Evolutionary conservation across 2,113 vertebrate genomes (phyloP).

Genomic region (Amblyornis subalaris): DNA sequence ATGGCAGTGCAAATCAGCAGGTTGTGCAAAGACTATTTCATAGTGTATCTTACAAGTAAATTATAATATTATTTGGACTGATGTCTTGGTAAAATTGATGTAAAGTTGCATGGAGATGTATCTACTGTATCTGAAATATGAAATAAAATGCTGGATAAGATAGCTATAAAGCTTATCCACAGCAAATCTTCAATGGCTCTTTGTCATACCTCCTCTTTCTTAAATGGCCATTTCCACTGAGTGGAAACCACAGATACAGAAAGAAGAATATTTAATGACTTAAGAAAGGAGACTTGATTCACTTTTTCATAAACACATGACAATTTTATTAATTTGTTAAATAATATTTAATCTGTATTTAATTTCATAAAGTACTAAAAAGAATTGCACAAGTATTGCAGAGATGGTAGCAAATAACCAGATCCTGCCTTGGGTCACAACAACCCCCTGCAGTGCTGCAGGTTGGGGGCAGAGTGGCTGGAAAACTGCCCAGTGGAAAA

Average conservation of each 20-base stretch:
- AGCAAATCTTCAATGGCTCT: not conserved
- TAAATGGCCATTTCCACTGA: not conserved
- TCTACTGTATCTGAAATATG: not conserved
- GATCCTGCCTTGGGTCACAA: not conserved
- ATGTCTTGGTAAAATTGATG: not conserved
- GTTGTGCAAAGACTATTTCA: not conserved
- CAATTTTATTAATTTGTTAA: not conserved
- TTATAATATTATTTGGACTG: not conserved
- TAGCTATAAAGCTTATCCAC: not conserved
- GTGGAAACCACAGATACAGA: not conserved
- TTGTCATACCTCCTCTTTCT: not conserved
- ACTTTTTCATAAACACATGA: accelerated
- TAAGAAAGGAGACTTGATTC: not conserved
- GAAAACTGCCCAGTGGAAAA: not conserved
- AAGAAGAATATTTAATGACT: not conserved
- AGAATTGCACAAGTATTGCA: not conserved
- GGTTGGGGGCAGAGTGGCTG: no score
- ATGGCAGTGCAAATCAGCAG: not conserved
- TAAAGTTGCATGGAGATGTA: not conserved
- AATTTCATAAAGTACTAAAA: not conserved
- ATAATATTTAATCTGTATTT: not conserved
- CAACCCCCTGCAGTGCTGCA: not conserved
- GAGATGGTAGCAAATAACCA: not conserved
- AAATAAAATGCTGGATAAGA: not conserved
- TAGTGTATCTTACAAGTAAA: not conserved